A percentile compares a stretch with the other conserved stretches of the same genome.
Conservation (phyloP, 2,797 vertebrate species). For the Passerculus sandwichensis region DNA sequence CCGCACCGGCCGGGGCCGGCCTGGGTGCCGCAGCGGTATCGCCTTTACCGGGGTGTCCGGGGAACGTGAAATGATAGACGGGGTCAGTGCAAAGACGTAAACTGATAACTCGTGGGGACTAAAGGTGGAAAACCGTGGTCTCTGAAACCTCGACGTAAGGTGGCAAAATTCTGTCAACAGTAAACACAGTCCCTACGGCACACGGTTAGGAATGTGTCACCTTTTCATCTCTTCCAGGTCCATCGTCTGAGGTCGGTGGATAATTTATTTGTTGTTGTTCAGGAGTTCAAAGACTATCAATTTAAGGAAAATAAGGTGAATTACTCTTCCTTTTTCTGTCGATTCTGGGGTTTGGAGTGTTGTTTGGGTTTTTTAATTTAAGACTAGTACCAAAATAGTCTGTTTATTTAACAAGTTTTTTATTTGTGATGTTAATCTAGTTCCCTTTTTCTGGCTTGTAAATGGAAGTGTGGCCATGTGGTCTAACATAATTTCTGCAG, state of each 20-base stretch:
- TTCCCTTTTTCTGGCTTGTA: not conserved
- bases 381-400: not conserved
- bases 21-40: not conserved
- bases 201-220: not conserved
- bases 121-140: fast-evolving
- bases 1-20: not conserved
- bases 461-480: fast-evolving
- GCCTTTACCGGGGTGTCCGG: not conserved
- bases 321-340: not conserved
- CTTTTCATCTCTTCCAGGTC: slow-evolving; percentile 76
- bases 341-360: not conserved
- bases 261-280: slow-evolving; percentile 94
- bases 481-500: not conserved
- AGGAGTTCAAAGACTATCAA: slow-evolving; percentile 87
- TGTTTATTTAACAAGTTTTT: not conserved
- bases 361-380: not conserved
- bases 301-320: slow-evolving; percentile 93
- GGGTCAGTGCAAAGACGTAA: fast-evolving
- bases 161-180: fast-evolving
- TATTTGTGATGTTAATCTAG: not conserved
- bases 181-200: fast-evolving
- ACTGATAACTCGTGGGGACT: fast-evolving
- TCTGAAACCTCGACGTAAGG: no score
- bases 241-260: slow-evolving; percentile 93
- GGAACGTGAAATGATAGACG: not conserved